Percentiles rank a stretch among this genome's conserved stretches.
Evolutionary conservation across 2,888 invertebrate species (phyloP).

Genomic region (Zhengitettix transpicula): DNA sequence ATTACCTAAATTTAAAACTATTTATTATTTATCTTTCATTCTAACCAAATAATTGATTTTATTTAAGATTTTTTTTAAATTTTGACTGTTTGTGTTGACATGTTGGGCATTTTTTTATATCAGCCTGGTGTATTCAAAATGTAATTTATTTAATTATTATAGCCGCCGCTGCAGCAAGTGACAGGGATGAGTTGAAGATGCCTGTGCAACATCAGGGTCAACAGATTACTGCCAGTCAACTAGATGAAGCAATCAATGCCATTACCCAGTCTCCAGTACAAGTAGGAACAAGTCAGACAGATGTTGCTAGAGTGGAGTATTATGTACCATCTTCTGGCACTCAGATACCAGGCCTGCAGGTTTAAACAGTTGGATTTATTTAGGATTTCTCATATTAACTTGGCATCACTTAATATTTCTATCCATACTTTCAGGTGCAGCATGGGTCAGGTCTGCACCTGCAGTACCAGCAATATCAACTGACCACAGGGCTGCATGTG

Average conservation of each 20-base stretch:
- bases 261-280: slow-evolving; percentile 26
- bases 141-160: background rate
- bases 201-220: slow-evolving; percentile 16
- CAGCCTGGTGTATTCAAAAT: background rate
- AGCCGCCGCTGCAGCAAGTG: slow-evolving; percentile 7
- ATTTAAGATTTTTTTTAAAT: background rate
- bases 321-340: slow-evolving; percentile 25
- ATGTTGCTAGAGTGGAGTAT: slow-evolving; percentile 29
- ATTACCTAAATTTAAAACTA: too few species aligned
- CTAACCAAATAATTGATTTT: background rate
- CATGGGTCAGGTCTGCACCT: slow-evolving; percentile 13
- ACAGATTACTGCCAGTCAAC: slow-evolving; percentile 9
- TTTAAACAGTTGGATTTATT: background rate
- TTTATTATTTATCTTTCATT: background rate
- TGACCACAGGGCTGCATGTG: slow-evolving; percentile 18
- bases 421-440: slow-evolving; percentile 4
- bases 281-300: slow-evolving; percentile 20
- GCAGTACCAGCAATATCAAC: slow-evolving; percentile 25
- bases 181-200: slow-evolving; percentile 22
- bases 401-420: too few species aligned
- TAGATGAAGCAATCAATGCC: slow-evolving; percentile 17
- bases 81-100: background rate
- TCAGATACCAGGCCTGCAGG: slow-evolving; percentile 15
- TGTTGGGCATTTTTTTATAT: background rate
- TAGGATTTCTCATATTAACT: too few species aligned